Conservation (phyloP, 64 coral and sea anemone species). For the Anthopleura sola region DNA sequence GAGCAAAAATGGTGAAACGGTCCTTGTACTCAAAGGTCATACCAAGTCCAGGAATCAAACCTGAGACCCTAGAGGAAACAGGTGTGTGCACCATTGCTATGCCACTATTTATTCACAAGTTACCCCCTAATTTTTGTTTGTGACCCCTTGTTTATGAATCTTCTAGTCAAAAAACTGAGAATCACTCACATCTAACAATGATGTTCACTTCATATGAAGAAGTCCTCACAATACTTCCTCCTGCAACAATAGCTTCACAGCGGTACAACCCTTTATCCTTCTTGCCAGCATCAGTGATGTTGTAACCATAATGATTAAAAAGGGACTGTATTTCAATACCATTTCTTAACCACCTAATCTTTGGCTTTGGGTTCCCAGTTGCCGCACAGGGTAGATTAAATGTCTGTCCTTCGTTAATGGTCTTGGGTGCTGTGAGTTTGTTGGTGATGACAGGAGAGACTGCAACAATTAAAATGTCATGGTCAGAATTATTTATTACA, state of each 20-base stretch:
- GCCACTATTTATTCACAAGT: no score
- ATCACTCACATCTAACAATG: slow-evolving; percentile 45
- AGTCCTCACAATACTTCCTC: not conserved
- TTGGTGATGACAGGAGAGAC: slow-evolving; percentile 25
- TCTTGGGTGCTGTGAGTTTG: not conserved
- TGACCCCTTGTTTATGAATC: no score
- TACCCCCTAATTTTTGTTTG: no score
- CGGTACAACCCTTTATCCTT: slow-evolving; percentile 31
- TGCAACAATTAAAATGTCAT: not conserved
- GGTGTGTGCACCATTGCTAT: no score
- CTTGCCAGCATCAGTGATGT: slow-evolving; percentile 23
- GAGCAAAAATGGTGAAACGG: no score
- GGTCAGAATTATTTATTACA: not conserved
- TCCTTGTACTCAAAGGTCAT: no score
- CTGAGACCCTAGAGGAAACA: no score
- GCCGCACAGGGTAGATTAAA: slow-evolving; percentile 28
- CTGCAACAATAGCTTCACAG: slow-evolving; percentile 50
- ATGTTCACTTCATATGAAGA: not conserved
- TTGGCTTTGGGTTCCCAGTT: slow-evolving; percentile 45
- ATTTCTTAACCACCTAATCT: slow-evolving; percentile 30
- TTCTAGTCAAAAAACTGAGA: not conserved
- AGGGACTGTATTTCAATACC: slow-evolving; percentile 2
- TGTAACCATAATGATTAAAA: slow-evolving; percentile 21
- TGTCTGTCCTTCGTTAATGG: slow-evolving; percentile 16
- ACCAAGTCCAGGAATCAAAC: no score